Conservation (phyloP, 2,797 vertebrate species). For the Thripadectes ignobilis region DNA sequence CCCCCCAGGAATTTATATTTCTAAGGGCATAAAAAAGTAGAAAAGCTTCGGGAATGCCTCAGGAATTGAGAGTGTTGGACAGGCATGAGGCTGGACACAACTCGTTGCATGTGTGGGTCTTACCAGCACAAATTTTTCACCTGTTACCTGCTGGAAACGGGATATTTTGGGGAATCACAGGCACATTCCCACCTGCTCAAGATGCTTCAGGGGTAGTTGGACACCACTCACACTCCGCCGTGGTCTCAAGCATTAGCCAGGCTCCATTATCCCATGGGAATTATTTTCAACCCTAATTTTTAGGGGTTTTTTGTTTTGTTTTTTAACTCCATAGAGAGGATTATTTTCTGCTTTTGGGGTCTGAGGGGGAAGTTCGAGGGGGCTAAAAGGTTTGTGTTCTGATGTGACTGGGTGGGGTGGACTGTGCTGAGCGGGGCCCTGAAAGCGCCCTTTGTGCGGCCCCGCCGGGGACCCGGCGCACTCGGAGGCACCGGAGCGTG, state of each 20-base stretch:
- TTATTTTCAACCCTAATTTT: background rate
- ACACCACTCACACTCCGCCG: accelerated
- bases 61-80: background rate
- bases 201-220: background rate
- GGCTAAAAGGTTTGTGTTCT: background rate
- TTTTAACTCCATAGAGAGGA: background rate
- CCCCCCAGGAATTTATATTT: conserved; percentile 24
- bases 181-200: accelerated
- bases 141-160: conserved; percentile 68
- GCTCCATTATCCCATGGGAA: background rate
- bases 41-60: background rate
- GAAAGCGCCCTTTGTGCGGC: conserved; percentile 78
- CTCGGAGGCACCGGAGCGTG: conserved; percentile 90
- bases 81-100: background rate
- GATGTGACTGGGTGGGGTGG: accelerated
- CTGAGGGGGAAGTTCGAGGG: background rate
- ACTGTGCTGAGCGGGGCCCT: background rate
- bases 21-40: background rate
- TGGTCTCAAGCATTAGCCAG: background rate
- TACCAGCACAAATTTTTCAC: background rate
- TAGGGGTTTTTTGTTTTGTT: background rate
- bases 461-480: conserved; percentile 84
- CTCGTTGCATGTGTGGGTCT: background rate
- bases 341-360: background rate
- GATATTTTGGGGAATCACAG: conserved; percentile 21